Evolutionary conservation across 2,797 vertebrate genomes (phyloP).

Genomic region (Pangasius sanitwongsei): DNA sequence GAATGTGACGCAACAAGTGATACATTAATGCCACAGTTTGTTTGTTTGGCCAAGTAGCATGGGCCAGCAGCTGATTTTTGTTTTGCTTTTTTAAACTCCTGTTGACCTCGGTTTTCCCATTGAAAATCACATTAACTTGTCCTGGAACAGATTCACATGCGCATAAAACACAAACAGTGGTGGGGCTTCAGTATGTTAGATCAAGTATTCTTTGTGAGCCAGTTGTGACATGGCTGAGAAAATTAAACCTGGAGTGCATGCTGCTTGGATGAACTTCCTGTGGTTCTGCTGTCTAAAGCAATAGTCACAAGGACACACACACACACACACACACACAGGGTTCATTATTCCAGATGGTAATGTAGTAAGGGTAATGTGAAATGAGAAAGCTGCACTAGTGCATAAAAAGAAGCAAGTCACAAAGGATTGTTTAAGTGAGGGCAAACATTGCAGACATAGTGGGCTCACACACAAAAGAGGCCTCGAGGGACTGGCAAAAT

Average conservation of each 20-base stretch:
- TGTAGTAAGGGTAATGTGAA: slow-evolving; percentile 73
- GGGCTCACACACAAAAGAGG: slow-evolving; percentile 67
- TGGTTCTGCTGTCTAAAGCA: slow-evolving; percentile 77
- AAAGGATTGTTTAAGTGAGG: slow-evolving; percentile 79
- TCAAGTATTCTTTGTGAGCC: slow-evolving; percentile 74
- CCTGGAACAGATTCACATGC: slow-evolving; percentile 30
- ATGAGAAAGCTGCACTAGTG: slow-evolving; percentile 76
- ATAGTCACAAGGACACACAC: slow-evolving; percentile 63
- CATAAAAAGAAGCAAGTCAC: slow-evolving; percentile 78
- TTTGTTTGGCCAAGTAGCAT: slow-evolving; percentile 19
- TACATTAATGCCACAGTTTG: too few species aligned
- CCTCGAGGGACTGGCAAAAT: slow-evolving; percentile 60
- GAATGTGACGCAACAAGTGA: not conserved
- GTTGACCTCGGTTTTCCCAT: slow-evolving; percentile 22
- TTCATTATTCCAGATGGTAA: slow-evolving; percentile 78
- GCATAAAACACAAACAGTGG: slow-evolving; percentile 42
- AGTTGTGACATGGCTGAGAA: slow-evolving; percentile 75
- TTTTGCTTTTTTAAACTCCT: slow-evolving; percentile 6
- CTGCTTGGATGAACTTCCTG: slow-evolving; percentile 74
- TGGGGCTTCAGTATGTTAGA: slow-evolving; percentile 60
- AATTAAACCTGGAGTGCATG: slow-evolving; percentile 74
- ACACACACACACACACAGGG: slow-evolving; percentile 37
- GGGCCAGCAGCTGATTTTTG: slow-evolving; percentile 26
- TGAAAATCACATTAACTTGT: slow-evolving; percentile 48
- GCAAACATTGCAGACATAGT: slow-evolving; percentile 70